A percentile compares a stretch with the other conserved stretches of the same genome.
Conservation (phyloP, 2,113 vertebrate genomes). For the Zingel zingel region DNA sequence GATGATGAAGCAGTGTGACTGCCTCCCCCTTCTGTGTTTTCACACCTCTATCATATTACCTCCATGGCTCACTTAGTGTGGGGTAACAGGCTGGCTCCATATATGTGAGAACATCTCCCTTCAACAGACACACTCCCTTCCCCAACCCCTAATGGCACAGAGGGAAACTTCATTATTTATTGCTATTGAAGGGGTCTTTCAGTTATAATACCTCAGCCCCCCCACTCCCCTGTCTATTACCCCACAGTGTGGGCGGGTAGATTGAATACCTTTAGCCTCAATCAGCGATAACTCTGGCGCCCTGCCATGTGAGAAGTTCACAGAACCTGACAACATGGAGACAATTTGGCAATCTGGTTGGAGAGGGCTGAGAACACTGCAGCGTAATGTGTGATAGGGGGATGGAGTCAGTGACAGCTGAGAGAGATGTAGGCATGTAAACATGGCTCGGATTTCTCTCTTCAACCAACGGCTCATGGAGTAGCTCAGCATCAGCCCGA, state of each 20-base stretch:
- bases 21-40: conserved; percentile 35
- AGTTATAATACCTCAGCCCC: conserved; percentile 71
- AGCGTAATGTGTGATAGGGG: conserved; percentile 27
- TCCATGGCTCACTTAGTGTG: conserved; percentile 54
- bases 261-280: conserved; percentile 64
- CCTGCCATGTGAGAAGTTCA: conserved; percentile 51
- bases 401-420: conserved; percentile 44
- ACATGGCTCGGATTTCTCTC: conserved; percentile 20
- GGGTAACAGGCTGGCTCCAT: conserved; percentile 67
- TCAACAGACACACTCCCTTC: conserved; percentile 41
- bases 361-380: background rate
- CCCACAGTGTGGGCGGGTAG: conserved; percentile 42
- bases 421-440: conserved; percentile 7
- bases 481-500: conserved; percentile 15
- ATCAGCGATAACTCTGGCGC: conserved; percentile 56
- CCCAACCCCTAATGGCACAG: conserved; percentile 54
- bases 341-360: conserved; percentile 54
- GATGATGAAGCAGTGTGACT: conserved; percentile 57
- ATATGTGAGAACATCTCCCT: conserved; percentile 55
- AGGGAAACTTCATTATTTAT: conserved; percentile 78
- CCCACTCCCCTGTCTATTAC: conserved; percentile 43
- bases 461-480: conserved; percentile 9
- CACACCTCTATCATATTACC: conserved; percentile 60
- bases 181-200: conserved; percentile 72
- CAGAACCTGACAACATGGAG: conserved; percentile 44